A percentile compares a stretch with the other conserved stretches of the same genome.
These are phyloP conservation scores for Australoheros facetus DNA, from an alignment of 2,797 vertebrate species.

Conservation along the genomic window DNA sequence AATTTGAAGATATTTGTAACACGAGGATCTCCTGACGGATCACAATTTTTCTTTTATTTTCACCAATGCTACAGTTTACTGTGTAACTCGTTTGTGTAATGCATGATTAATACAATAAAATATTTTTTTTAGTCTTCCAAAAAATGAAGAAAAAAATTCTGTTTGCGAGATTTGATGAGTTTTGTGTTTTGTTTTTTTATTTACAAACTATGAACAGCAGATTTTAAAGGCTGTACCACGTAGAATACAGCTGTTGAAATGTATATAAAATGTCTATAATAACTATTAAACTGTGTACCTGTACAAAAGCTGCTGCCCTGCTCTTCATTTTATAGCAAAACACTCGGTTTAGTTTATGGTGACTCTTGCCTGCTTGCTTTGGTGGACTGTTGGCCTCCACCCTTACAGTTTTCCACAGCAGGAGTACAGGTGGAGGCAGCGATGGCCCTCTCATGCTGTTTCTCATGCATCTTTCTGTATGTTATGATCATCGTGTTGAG, in stretches of 20 bases:
- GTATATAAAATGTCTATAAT: conserved; percentile 99
- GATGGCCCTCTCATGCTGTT: background rate
- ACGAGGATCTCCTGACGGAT: conserved; percentile 80
- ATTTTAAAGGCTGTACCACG: conserved; percentile 99
- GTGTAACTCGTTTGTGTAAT: conserved; percentile 93
- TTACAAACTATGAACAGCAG: conserved; percentile 93
- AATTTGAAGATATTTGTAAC: conserved; percentile 75
- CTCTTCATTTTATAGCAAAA: conserved; percentile 7
- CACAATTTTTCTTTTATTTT: conserved; percentile 60
- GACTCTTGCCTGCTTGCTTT: background rate
- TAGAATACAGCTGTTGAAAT: conserved; percentile 94
- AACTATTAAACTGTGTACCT: conserved; percentile 99
- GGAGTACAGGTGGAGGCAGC: no score
- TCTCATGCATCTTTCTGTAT: no score
- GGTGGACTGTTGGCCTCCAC: background rate
- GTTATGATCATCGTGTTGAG: no score
- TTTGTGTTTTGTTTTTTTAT: conserved; percentile 89
- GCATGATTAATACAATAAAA: conserved; percentile 97
- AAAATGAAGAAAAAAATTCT: conserved; percentile 85
- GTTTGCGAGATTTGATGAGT: conserved; percentile 96
- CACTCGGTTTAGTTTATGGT: background rate
- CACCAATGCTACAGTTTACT: conserved; percentile 81
- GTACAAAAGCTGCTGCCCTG: conserved; percentile 77
- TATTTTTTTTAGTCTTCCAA: conserved; percentile 99
- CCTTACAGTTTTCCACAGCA: background rate